Evolutionary conservation across 2,888 invertebrate genomes (phyloP).

Genomic region (Oxycera nigricornis): DNA sequence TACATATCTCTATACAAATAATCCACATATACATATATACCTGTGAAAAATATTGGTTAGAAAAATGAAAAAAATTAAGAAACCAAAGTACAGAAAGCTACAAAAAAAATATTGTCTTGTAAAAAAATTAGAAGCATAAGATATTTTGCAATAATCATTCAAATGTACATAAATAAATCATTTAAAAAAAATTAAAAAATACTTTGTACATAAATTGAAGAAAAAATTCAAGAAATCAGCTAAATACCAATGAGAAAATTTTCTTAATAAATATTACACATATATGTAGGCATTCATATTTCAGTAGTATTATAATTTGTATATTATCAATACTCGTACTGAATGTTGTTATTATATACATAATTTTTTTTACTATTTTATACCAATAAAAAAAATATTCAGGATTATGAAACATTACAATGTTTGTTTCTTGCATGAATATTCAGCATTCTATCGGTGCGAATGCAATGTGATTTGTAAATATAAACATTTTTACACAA

Average conservation of each 20-base stretch:
- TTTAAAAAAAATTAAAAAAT: background rate
- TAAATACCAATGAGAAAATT: slow-evolving; percentile 10
- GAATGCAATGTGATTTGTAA: slow-evolving; percentile 24
- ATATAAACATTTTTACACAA: slow-evolving; percentile 25
- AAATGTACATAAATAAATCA: background rate
- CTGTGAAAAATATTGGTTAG: background rate
- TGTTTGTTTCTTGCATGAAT: background rate
- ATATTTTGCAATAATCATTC: background rate
- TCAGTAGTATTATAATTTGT: slow-evolving; percentile 18
- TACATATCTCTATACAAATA: background rate
- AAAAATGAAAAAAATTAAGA: background rate
- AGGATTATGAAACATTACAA: too few species aligned
- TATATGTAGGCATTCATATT: background rate
- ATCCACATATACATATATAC: too few species aligned
- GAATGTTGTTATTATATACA: slow-evolving; percentile 29
- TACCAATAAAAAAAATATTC: background rate
- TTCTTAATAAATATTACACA: background rate
- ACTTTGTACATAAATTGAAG: background rate
- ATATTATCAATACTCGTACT: slow-evolving; percentile 1
- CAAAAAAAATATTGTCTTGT: background rate
- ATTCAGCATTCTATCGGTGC: background rate
- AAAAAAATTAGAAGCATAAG: background rate
- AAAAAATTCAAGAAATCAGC: background rate
- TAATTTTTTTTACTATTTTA: slow-evolving; percentile 16
- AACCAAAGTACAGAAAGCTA: slow-evolving; percentile 1